A percentile compares a stretch with the other conserved stretches of the same genome.
phyloP scores from a whole-genome alignment of 2,797 vertebrate genomes.

The Philypnodon macrostomus region DNA sequence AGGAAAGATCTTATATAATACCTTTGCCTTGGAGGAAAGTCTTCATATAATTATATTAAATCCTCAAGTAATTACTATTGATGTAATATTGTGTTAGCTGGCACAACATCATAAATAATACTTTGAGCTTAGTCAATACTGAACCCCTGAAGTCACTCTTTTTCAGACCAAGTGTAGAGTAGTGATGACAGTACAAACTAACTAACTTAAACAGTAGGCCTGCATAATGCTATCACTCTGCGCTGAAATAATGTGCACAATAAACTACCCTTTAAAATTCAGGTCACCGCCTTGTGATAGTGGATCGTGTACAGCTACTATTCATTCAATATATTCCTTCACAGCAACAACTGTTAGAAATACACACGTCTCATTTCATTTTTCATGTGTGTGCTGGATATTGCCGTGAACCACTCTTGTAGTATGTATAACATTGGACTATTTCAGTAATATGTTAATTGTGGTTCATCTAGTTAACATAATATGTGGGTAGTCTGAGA shows the following conservation, averaged over 20 bases:
- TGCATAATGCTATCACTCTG: no score
- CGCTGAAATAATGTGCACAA: background rate
- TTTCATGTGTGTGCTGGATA: constrained; percentile 19
- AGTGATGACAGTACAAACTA: constrained; percentile 1
- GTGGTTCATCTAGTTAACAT: constrained; percentile 59
- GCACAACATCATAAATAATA: constrained; percentile 17
- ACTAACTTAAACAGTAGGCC: background rate
- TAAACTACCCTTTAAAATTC: background rate
- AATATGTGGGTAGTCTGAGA: constrained; percentile 65
- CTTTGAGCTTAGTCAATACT: constrained; percentile 6
- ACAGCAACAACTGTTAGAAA: constrained; percentile 2
- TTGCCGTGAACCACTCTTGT: constrained; percentile 41
- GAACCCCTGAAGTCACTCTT: constrained; percentile 17
- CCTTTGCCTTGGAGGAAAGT: constrained; percentile 51
- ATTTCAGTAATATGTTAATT: constrained; percentile 61
- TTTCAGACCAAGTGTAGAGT: constrained; percentile 7
- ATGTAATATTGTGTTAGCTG: constrained; percentile 31
- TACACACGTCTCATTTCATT: constrained; percentile 10
- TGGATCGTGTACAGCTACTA: background rate
- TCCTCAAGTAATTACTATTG: constrained; percentile 49
- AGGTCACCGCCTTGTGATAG: background rate
- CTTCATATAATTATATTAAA: constrained; percentile 54
- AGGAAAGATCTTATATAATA: constrained; percentile 76
- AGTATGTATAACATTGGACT: constrained; percentile 23
- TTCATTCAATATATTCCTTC: constrained; percentile 6